phyloP scores from a whole-genome alignment of 2,888 invertebrate genomes.

The Trissolcus japonicus region DNA sequence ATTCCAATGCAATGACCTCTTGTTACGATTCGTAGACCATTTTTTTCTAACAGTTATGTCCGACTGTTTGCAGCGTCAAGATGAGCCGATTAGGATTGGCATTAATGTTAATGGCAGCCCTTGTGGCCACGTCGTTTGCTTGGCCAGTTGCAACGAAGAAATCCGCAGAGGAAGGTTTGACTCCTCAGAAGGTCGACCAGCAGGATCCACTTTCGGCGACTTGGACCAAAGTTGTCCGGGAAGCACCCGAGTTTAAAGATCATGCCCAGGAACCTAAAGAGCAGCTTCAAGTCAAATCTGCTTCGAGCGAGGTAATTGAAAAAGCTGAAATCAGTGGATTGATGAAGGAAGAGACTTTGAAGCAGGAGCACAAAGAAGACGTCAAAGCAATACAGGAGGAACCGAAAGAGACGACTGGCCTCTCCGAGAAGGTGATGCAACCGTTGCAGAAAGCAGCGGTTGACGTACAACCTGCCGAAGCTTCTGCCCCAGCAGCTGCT shows the following conservation, averaged over 20 bases:
- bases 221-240: constrained; percentile 57
- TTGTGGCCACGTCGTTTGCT: constrained; percentile 79
- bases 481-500: neutral
- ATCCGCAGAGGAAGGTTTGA: constrained; percentile 63
- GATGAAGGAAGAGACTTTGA: neutral
- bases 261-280: constrained; percentile 47
- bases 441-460: constrained; percentile 31
- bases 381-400: constrained; percentile 9
- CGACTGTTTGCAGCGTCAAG: constrained; percentile 72
- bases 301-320: constrained; percentile 57
- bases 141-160: constrained; percentile 79
- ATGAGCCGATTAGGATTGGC: constrained; percentile 78
- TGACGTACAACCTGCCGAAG: constrained; percentile 17
- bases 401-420: constrained; percentile 50
- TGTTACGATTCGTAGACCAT: constrained; percentile 4
- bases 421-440: constrained; percentile 37
- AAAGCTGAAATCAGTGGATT: constrained; percentile 34
- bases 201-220: constrained; percentile 55
- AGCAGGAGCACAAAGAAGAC: constrained; percentile 17
- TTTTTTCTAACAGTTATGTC: constrained; percentile 3
- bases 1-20: constrained; percentile 54
- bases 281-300: constrained; percentile 56
- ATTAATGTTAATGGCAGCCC: constrained; percentile 77
- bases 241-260: constrained; percentile 50
- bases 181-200: constrained; percentile 48